Evolutionary conservation across 2,888 invertebrate genomes (phyloP), one percentile per base, ranked within the genome.

Genomic region (Lithophane semibrunnea): DNA sequence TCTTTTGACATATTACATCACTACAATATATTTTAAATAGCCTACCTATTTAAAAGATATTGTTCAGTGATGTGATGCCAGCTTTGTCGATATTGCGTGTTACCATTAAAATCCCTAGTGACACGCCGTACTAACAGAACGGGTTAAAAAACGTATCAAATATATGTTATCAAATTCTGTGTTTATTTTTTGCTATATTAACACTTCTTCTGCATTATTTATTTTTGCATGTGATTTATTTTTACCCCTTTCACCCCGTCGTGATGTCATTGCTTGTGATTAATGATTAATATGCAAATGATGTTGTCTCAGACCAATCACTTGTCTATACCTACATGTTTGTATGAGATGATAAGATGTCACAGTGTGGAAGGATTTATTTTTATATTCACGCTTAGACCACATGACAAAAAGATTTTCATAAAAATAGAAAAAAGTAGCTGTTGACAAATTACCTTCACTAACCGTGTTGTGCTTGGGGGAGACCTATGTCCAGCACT

Each of bases 271-370:
- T 21, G 52, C 42, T 81, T 44, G 68, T 61, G 49, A 85, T 85
- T 83, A 77, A 77, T 61, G 49, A 85, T 85, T 83, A 77, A 77
- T 49, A 85, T 85, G 85, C 80, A 85, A 85, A 85, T 85, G 21
- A 75, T 68, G 42, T 83, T 82, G 80, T 83, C 83, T 77, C 64
- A 73, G 75, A 79, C 72, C 85, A 69, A 80, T 85, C 85, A 85
- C 49, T 60, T 67, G 69, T 70, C 74, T 58, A 67, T 8, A 24
- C 4, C 3, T 58, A 47, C 8, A 24, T 47, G 3, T 49, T 9
- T 49, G n/a, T 71, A 24, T 29, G 29, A 1, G 16, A 52, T 54
- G 13, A 21, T 37, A 67, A 75, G 61, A 66, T 18, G 1, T 49
- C 21, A 24, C 2, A n/a, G 16, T 68, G 42, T 24, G 7, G 12